Evolutionary conservation across 2,797 vertebrate species (phyloP).

Genomic region (Borostomias antarcticus): DNA sequence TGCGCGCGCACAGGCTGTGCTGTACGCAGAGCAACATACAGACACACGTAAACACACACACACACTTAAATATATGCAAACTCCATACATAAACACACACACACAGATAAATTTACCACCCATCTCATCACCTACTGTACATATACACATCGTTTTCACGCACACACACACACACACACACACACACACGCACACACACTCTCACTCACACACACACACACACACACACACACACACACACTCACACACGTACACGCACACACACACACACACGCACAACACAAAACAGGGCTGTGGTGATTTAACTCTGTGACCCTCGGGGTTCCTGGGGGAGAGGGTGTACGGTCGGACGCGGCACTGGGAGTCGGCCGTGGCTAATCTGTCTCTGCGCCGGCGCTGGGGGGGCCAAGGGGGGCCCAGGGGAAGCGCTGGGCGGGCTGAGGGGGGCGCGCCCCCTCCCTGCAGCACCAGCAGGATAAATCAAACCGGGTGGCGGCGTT

Average conservation of each 20-base stretch:
- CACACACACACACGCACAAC: slow-evolving; percentile 6
- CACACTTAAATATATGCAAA: background rate
- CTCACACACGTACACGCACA: slow-evolving; percentile 11
- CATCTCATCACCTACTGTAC: too few relatives aligned
- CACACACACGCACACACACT: slow-evolving; percentile 16
- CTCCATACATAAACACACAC: background rate
- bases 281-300: slow-evolving; percentile 4
- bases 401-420: slow-evolving; percentile 24
- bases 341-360: background rate
- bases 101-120: background rate
- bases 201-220: slow-evolving; percentile 9
- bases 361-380: slow-evolving; percentile 34
- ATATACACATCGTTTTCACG: too few relatives aligned
- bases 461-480: slow-evolving; percentile 36
- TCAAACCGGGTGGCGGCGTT: slow-evolving; percentile 48
- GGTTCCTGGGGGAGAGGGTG: slow-evolving; percentile 24
- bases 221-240: slow-evolving; percentile 6
- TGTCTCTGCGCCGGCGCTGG: slow-evolving; percentile 29
- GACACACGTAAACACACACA: slow-evolving; percentile 5
- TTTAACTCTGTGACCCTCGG: slow-evolving; percentile 22
- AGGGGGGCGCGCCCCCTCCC: background rate
- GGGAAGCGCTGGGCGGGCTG: slow-evolving; percentile 24
- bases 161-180: background rate
- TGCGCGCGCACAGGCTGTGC: background rate
- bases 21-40: background rate